Evolutionary conservation across 64 coral and sea anemone species (phyloP).

Genomic region (Pocillopora verrucosa): DNA sequence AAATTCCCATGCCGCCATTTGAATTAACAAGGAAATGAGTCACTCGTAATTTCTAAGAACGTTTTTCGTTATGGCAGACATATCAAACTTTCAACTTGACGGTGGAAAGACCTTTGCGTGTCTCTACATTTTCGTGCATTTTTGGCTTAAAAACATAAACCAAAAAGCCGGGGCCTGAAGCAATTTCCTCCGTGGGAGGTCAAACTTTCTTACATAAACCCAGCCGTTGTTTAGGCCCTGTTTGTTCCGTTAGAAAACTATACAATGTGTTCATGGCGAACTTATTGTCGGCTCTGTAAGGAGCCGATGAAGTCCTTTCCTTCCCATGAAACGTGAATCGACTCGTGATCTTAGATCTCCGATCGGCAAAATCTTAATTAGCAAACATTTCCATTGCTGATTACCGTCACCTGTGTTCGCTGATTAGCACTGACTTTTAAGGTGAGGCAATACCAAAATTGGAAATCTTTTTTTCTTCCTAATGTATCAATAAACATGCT

Average conservation of each 20-base stretch:
- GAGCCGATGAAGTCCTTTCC: background rate
- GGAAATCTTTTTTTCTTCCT: background rate
- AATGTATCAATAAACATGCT: constrained; percentile 17
- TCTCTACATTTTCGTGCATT: background rate
- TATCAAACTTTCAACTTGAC: background rate
- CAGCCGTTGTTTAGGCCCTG: background rate
- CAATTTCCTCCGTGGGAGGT: constrained; percentile 43
- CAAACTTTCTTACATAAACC: background rate
- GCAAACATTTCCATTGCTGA: background rate
- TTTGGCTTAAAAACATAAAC: background rate
- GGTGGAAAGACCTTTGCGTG: background rate
- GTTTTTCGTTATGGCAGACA: background rate
- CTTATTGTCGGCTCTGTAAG: background rate
- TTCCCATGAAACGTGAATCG: background rate
- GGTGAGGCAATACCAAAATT: constrained; percentile 23
- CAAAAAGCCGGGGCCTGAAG: constrained; percentile 19
- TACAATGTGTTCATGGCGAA: background rate
- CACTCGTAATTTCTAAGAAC: background rate
- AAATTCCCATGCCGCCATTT: background rate
- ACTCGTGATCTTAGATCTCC: background rate
- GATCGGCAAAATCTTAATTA: constrained; percentile 20
- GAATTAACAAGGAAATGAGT: constrained; percentile 25
- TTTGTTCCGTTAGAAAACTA: constrained; percentile 40
- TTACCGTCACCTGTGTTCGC: constrained; percentile 7
- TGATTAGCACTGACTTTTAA: background rate